Percentiles rank a stretch among this genome's conserved stretches.
phyloP scores from a whole-genome alignment of 2,113 vertebrate genomes.

The Monopterus albus region DNA sequence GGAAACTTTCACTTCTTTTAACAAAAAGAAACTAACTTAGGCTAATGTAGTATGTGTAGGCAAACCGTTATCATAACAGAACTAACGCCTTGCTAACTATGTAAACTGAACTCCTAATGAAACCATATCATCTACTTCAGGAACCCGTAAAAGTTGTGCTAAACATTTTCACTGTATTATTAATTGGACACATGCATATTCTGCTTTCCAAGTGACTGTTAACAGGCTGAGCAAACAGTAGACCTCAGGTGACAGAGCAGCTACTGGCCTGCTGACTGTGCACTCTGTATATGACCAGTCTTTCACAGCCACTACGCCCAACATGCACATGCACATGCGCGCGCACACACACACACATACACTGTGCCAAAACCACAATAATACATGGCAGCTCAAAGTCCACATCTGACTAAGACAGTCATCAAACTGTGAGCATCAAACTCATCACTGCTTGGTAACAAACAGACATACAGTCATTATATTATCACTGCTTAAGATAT shows the following conservation, averaged over 20 bases:
- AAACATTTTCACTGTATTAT: too few relatives aligned
- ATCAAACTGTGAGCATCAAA: conserved; percentile 16
- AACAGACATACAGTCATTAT: too few relatives aligned
- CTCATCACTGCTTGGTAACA: neutral
- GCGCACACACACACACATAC: conserved; percentile 20
- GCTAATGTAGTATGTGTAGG: too few relatives aligned
- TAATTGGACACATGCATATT: too few relatives aligned
- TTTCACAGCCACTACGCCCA: conserved; percentile 52
- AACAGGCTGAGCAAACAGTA: conserved; percentile 48
- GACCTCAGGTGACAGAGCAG: conserved; percentile 72
- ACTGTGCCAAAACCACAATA: conserved; percentile 59
- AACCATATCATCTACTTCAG: too few relatives aligned
- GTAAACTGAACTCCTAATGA: too few relatives aligned
- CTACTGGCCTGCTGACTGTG: conserved; percentile 67
- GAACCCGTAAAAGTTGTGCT: too few relatives aligned
- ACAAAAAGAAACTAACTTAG: too few relatives aligned
- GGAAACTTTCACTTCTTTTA: too few relatives aligned
- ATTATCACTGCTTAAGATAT: too few relatives aligned
- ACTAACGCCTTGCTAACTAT: too few relatives aligned
- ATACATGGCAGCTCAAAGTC: conserved; percentile 69
- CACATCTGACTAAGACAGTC: conserved; percentile 35
- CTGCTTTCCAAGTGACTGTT: conserved; percentile 10
- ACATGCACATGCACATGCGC: conserved; percentile 26
- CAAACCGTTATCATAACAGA: too few relatives aligned
- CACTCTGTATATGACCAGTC: conserved; percentile 53